phyloP scores from a whole-genome alignment of 2,113 vertebrate genomes.

The Ursus arctos region DNA sequence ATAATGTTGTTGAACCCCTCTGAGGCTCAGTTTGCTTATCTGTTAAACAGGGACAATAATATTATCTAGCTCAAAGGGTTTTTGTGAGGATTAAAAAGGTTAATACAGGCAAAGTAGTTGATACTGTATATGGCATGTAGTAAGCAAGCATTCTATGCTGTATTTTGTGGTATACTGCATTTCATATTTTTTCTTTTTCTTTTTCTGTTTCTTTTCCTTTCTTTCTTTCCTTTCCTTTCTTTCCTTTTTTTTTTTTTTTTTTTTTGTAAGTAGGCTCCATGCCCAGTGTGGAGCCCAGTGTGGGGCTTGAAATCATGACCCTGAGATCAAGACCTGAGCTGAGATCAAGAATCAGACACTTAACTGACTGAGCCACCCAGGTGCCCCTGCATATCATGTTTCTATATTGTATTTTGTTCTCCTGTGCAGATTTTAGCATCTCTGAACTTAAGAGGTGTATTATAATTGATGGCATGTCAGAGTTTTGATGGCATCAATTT shows the following conservation, averaged over 20 bases:
- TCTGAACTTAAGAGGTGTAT: constrained; percentile 38
- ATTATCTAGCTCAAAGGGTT: neutral
- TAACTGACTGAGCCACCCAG: neutral
- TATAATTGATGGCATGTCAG: neutral
- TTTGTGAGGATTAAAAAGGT: neutral
- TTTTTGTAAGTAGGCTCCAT: neutral
- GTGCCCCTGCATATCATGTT: neutral
- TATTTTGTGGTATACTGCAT: neutral
- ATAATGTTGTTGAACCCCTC: constrained; percentile 26
- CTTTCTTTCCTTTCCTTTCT: too few species aligned
- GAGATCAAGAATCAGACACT: neutral
- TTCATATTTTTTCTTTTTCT: neutral
- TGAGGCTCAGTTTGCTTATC: constrained; percentile 12
- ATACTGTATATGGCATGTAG: neutral
- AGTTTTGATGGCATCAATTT: neutral
- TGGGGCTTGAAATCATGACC: neutral
- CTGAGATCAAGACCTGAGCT: neutral
- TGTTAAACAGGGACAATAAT: neutral
- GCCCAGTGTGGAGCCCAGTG: too few species aligned
- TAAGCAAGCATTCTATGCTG: neutral
- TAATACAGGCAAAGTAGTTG: neutral
- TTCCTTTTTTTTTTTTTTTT: too few species aligned
- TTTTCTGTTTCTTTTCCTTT: too few species aligned
- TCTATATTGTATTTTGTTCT: neutral
- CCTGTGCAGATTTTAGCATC: constrained; percentile 35